Percentiles rank a stretch among this genome's conserved stretches.
Conservation (phyloP, 2,888 invertebrate species). For the Villa cingulata region DNA sequence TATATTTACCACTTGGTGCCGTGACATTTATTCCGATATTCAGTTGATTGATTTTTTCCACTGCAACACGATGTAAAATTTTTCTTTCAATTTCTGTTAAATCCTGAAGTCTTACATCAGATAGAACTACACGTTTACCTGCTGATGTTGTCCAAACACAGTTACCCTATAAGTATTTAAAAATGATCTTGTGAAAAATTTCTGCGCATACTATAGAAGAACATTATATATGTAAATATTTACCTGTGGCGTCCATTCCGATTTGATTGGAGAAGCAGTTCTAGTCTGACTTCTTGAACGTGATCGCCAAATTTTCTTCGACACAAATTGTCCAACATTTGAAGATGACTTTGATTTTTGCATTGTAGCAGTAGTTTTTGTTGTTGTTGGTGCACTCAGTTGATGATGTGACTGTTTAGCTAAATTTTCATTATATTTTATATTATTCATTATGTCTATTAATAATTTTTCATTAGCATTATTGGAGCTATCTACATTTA, state of each 20-base stretch:
- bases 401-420: conserved; percentile 38
- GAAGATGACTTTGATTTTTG: conserved; percentile 83
- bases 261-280: conserved; percentile 25
- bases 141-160: conserved; percentile 62
- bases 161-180: conserved; percentile 45
- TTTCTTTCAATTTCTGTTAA: conserved; percentile 59
- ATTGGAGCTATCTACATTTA: neutral
- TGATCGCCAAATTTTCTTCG: conserved; percentile 73
- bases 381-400: conserved; percentile 36
- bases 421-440: conserved; percentile 6
- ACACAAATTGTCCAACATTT: conserved; percentile 72
- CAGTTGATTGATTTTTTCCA: conserved; percentile 71
- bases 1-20: conserved; percentile 62
- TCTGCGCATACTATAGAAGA: no score
- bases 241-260: conserved; percentile 78
- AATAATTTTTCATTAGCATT: neutral
- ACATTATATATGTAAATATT: no score
- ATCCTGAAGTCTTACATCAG: conserved; percentile 48
- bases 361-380: conserved; percentile 47
- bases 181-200: no score
- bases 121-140: conserved; percentile 47
- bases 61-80: conserved; percentile 71
- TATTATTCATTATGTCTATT: neutral
- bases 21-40: conserved; percentile 70
- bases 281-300: conserved; percentile 71